Percentiles rank a stretch among this genome's conserved stretches.
These are phyloP conservation scores for Gordius sp. DNA, from an alignment of 2,888 invertebrate species.

Conservation along the genomic window DNA sequence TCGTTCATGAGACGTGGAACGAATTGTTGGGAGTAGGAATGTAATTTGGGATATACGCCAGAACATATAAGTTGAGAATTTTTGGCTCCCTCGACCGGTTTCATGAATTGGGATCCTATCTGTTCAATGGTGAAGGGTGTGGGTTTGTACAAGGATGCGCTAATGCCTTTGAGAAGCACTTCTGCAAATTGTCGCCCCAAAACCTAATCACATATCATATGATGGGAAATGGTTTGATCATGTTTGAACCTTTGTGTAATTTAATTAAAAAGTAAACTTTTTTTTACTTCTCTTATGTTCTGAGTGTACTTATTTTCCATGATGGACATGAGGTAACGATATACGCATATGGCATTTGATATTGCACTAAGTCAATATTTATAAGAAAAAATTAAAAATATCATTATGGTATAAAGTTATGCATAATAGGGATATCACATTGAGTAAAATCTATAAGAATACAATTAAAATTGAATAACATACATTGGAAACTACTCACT, in stretches of 20 bases:
- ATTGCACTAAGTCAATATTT: neutral
- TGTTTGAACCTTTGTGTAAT: neutral
- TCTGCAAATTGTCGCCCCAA: neutral
- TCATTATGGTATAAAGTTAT: no score
- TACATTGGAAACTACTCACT: no score
- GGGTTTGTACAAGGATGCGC: neutral
- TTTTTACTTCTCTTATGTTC: conserved; percentile 7
- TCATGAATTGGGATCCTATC: neutral
- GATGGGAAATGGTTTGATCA: neutral
- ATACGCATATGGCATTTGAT: neutral
- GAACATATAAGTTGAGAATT: neutral
- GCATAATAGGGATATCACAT: no score
- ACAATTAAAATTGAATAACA: no score
- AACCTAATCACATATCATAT: neutral
- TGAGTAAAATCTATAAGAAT: no score
- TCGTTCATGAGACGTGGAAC: neutral
- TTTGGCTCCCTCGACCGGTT: neutral
- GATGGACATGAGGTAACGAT: neutral
- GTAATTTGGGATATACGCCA: neutral
- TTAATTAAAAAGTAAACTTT: no score
- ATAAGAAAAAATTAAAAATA: no score
- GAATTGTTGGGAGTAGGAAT: neutral
- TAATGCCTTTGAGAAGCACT: neutral
- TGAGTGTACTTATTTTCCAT: conserved; percentile 8
- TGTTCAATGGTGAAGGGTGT: no score